phyloP scores from a whole-genome alignment of 2,113 vertebrate genomes.

The Trichechus manatus region DNA sequence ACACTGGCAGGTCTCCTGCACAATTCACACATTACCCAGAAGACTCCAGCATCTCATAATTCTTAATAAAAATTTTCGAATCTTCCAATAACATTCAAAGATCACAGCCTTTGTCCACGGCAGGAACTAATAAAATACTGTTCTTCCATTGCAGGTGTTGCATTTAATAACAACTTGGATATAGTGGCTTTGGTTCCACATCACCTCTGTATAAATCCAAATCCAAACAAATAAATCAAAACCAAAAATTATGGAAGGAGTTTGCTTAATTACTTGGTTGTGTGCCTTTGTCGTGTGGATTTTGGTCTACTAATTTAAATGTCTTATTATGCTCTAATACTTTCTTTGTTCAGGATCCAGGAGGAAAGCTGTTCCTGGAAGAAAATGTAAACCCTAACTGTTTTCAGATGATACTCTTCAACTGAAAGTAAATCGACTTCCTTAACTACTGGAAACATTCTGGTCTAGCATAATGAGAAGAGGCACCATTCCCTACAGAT shows the following conservation, averaged over 20 bases:
- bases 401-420: neutral
- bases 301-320: neutral
- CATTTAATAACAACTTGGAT: neutral
- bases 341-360: neutral
- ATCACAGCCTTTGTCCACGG: neutral
- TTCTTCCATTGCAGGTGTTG: neutral
- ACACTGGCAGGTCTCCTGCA: neutral
- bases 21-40: neutral
- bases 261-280: neutral
- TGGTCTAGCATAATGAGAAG: neutral
- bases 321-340: neutral
- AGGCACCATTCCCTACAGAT: neutral
- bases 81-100: constrained; percentile 31
- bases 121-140: neutral
- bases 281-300: neutral
- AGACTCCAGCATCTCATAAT: neutral
- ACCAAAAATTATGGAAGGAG: constrained; percentile 15
- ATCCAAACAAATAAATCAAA: constrained; percentile 45
- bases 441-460: neutral
- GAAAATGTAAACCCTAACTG: neutral
- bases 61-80: constrained; percentile 29
- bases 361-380: neutral
- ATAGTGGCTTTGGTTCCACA: neutral
- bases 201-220: constrained; percentile 4
- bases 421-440: neutral